phyloP scores from a whole-genome alignment of 2,888 invertebrate species.

The Hyposoter dolosus region DNA sequence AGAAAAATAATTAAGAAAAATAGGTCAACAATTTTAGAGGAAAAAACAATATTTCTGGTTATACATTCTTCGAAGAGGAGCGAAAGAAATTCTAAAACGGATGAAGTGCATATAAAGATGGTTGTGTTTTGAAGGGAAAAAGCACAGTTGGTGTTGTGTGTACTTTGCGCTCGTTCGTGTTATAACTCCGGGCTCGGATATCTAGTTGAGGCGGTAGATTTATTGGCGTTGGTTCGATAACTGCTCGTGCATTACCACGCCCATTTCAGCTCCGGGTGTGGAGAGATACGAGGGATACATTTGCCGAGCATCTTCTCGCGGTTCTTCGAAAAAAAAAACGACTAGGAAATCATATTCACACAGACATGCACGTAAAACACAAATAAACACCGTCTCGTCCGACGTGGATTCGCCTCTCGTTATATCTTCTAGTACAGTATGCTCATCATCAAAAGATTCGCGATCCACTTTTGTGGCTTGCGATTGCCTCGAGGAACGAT shows the following conservation, averaged over 20 bases:
- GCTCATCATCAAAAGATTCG: conserved; percentile 42
- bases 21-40: neutral
- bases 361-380: neutral
- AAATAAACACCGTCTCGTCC: neutral
- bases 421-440: neutral
- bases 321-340: conserved; percentile 26
- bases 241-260: conserved; percentile 83
- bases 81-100: neutral
- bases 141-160: conserved; percentile 68
- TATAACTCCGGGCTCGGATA: conserved; percentile 78
- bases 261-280: conserved; percentile 73
- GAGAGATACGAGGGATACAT: conserved; percentile 65
- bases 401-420: conserved; percentile 38
- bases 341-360: conserved; percentile 34
- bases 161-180: conserved; percentile 69
- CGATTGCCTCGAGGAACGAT: conserved; percentile 34
- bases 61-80: neutral
- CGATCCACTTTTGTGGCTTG: conserved; percentile 54
- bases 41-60: neutral
- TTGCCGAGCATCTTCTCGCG: conserved; percentile 56
- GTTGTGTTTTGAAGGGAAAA: conserved; percentile 39
- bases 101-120: conserved; percentile 20
- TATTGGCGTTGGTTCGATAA: conserved; percentile 83
- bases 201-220: conserved; percentile 83
- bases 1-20: neutral